A percentile compares a stretch with the other conserved stretches of the same genome.
Conservation (phyloP, 2,113 vertebrate species). For the Emberiza fucata region DNA sequence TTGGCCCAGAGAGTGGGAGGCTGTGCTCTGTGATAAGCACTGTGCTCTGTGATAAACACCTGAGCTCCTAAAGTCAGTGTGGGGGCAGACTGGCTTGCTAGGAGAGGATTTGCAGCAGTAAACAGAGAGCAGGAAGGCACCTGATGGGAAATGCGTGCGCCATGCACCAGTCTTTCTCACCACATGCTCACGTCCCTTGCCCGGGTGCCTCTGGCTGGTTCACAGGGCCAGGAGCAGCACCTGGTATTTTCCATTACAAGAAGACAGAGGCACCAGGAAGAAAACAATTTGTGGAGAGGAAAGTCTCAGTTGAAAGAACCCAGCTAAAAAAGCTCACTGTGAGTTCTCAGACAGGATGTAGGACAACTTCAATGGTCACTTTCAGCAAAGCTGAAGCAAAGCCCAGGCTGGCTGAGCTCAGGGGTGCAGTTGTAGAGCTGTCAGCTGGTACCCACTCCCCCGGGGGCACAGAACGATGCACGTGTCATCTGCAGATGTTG, state of each 20-base stretch:
- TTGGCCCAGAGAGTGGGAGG: background rate
- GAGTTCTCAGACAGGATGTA: background rate
- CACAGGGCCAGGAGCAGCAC: background rate
- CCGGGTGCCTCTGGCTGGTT: background rate
- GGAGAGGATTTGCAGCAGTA: background rate
- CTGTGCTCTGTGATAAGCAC: background rate
- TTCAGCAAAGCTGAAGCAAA: background rate
- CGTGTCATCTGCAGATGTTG: background rate
- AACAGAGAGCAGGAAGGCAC: background rate
- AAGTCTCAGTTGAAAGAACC: background rate
- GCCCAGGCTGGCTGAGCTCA: background rate
- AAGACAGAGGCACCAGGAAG: background rate
- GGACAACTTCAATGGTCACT: background rate
- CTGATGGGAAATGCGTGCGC: background rate
- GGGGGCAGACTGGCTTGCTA: background rate
- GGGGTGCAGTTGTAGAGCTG: background rate
- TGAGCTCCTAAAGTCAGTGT: background rate
- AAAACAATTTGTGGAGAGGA: background rate
- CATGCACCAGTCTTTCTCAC: background rate
- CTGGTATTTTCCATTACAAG: background rate
- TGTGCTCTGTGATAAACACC: background rate
- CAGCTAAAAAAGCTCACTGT: background rate
- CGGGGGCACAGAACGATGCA: fast-evolving
- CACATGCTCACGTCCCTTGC: background rate
- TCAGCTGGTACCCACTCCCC: background rate